These are phyloP conservation scores for Cryptocephalus moraei DNA, from an alignment of 2,888 invertebrate genomes.

Conservation along the genomic window DNA sequence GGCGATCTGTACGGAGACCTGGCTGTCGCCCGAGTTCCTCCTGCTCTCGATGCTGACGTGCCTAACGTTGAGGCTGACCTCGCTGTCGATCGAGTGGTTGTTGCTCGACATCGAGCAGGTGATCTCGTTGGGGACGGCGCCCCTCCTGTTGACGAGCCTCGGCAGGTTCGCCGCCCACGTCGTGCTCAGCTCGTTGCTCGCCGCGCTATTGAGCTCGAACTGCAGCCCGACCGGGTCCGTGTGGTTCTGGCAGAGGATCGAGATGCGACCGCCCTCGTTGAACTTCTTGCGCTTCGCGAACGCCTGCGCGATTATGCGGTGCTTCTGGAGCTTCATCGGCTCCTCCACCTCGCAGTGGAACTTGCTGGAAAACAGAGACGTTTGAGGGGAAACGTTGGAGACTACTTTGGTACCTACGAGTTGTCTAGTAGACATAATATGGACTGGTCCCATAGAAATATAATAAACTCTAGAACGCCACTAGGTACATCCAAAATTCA, in stretches of 20 bases:
- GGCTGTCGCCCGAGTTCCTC: constrained; percentile 80
- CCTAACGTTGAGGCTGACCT: constrained; percentile 63
- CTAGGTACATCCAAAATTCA: too few species aligned
- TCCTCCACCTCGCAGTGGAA: constrained; percentile 58
- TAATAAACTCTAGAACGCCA: too few species aligned
- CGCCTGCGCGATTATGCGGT: constrained; percentile 84
- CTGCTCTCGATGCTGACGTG: constrained; percentile 80
- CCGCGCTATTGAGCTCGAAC: constrained; percentile 59
- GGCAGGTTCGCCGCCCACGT: constrained; percentile 89
- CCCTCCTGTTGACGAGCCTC: constrained; percentile 72
- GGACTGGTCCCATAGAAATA: neutral
- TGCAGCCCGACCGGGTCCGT: constrained; percentile 84
- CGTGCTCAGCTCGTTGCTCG: constrained; percentile 77
- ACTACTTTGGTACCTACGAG: neutral
- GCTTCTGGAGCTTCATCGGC: constrained; percentile 67
- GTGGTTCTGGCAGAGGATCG: constrained; percentile 78
- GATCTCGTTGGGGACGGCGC: constrained; percentile 61
- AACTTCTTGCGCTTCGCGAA: constrained; percentile 81
- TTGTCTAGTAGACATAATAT: neutral
- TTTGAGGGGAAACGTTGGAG: too few species aligned
- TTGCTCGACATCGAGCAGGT: constrained; percentile 43
- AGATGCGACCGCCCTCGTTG: constrained; percentile 72
- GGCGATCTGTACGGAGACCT: constrained; percentile 73
- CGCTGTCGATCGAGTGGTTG: constrained; percentile 43
- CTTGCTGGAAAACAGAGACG: constrained; percentile 44